Percentiles rank a stretch among this genome's conserved stretches.
phyloP scores from a whole-genome alignment of 2,888 invertebrate genomes.

The Agonum fuliginosum region DNA sequence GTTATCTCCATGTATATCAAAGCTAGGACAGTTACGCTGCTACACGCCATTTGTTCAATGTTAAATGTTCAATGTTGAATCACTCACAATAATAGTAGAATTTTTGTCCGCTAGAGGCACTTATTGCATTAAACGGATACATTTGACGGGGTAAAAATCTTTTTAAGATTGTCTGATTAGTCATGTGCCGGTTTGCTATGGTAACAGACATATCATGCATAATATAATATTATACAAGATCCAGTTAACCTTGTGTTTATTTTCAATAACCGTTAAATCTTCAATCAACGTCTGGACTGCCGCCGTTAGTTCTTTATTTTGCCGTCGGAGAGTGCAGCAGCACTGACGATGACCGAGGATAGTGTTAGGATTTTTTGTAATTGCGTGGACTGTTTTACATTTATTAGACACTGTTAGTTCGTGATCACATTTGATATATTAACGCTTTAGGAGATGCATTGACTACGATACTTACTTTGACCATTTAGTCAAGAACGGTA shows the following conservation, averaged over 20 bases:
- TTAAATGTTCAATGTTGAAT: neutral
- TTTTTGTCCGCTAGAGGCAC: conserved; percentile 48
- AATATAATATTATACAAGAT: conserved; percentile 59
- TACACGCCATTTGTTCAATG: too few relatives aligned
- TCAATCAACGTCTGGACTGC: conserved; percentile 51
- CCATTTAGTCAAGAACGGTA: too few relatives aligned
- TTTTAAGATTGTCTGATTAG: conserved; percentile 32
- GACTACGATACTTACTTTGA: neutral
- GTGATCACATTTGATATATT: conserved; percentile 28
- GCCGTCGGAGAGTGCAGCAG: conserved; percentile 37
- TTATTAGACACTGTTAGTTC: conserved; percentile 20
- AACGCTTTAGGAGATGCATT: conserved; percentile 6
- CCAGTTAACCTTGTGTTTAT: conserved; percentile 59
- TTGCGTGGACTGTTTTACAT: conserved; percentile 10
- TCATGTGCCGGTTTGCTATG: conserved; percentile 36
- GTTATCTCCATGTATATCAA: too few relatives aligned
- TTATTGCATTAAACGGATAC: conserved; percentile 53
- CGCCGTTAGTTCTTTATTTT: conserved; percentile 55
- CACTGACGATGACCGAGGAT: conserved; percentile 28
- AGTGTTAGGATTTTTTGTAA: conserved; percentile 25
- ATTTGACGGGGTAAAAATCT: conserved; percentile 24
- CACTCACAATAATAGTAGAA: conserved; percentile 46
- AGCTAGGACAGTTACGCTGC: too few relatives aligned
- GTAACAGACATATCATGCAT: conserved; percentile 57
- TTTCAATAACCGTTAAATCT: conserved; percentile 59